Base-by-base conservation (phyloP, 2,797 vertebrate genomes). In the Pseudomugil gertrudae region DNA sequence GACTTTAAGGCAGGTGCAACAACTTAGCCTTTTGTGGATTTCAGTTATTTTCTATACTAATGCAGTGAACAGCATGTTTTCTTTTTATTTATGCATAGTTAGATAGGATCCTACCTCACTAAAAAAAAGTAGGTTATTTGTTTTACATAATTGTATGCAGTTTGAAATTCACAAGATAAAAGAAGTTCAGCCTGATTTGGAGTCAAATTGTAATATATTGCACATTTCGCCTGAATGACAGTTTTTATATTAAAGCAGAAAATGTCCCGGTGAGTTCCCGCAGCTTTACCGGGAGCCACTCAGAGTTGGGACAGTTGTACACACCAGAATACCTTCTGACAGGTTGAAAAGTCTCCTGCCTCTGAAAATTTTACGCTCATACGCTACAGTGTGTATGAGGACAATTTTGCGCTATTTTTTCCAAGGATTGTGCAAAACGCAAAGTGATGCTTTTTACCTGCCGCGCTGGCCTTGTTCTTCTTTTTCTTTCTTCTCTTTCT, bases 401-500 rank as follows among this genome's bases (percentile, higher is more conserved):
- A 21, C 47, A 64, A 72, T 86, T 69, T 74, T 71, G 78, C 65
- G 57, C 63, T 73, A 63, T 21, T 74, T 74, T 72, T 50, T 27
- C 21, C 51, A 43, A 24, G 27, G 26, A 45, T 36, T 52, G 51
- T 33, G 43, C 32, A 13, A 1, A 29, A 4, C 8, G 8, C 15
- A 74, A 70, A 78, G 62, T 69, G 51, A 58, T 71, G 74, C 47
- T 63, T 71, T 87, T 81, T 88, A 96, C 96, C 95, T 86, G 91
- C 54, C 9, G 79, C 84, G 11, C 82, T 61, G 65, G 91, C 79
- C 88, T 91, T 96, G 61, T 80, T 92, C 94, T 94, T 96, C 91
- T 95, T 97, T 92, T 98, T 98, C 94, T 96, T 98, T 83, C 93
- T 95, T 79, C 95, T 96, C 87, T 91, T 96, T 45, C 95, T 98